Base-by-base conservation (phyloP, 2,113 vertebrate species). In the Neodon shergylaensis region DNA sequence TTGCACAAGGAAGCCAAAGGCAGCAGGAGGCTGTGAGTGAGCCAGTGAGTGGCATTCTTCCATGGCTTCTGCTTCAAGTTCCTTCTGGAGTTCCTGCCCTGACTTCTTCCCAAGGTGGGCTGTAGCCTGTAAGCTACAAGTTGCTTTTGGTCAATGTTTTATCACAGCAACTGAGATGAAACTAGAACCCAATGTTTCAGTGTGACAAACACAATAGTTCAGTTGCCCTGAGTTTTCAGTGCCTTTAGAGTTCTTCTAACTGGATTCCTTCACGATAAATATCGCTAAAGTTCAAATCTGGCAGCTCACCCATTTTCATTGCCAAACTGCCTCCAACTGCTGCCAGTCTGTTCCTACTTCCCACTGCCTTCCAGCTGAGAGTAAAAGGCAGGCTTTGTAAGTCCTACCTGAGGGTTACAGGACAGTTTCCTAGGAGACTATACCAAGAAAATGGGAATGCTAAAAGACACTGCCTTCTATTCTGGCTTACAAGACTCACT, bases 301-400 rank as follows among this genome's bases (percentile, higher is more conserved):
- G 94, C 91, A 79, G 70, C 68, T 87, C 28, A 44, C 66, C 52
- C 36, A 73, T 85, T 94, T 70, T 93, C 68, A 82, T 92, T 76
- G 47, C 73, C 77, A 89, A 83, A 49, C 78, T 93, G 90, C 42
- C 49, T 90, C 47, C 70, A 28, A 70, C 47, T 66, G 65, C 39
- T 92, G 16, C 82, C 61, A 74, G 91, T 92, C 22, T 86, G 72
- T 87, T 92, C 13, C 66, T 94, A 17, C 79, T 94, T 96, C 79
- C 91, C 79, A 49, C 12, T 74, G 63, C 52, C 36, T 88, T 92
- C 94, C 73, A 88, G 68, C 65, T 85, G 86, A 85, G 76, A 79
- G 13, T 26, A 85, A 83, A 86, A 79, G 47, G 86, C 36, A 65
- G 70, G n/a, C 61, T 91, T 91, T 94, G 22, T 36, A 88, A 95